Percentiles rank a stretch among this genome's conserved stretches.
Conservation (phyloP, 2,797 vertebrate species). For the Emys orbicularis region DNA sequence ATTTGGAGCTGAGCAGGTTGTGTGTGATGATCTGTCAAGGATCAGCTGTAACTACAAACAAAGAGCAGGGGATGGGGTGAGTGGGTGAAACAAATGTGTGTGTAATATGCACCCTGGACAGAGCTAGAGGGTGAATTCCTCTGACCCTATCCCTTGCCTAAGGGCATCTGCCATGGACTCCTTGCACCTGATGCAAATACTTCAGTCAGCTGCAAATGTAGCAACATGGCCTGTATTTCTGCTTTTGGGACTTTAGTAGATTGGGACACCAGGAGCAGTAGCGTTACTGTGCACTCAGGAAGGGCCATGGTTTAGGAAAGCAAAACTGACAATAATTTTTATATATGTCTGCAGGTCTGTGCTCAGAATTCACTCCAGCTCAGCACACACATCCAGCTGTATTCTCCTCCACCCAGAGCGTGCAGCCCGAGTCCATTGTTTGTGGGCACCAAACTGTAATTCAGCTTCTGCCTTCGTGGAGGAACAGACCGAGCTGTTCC, state of each 20-base stretch:
- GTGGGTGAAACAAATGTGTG: not conserved
- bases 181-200: not conserved
- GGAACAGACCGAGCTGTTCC: not conserved
- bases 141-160: not conserved
- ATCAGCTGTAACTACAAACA: not conserved
- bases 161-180: not conserved
- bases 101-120: not conserved
- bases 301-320: not conserved
- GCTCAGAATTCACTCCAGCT: not conserved
- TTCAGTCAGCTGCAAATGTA: not conserved
- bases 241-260: not conserved
- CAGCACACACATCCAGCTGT: not conserved
- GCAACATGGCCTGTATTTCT: not conserved
- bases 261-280: not conserved
- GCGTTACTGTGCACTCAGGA: not conserved
- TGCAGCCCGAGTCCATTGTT: not conserved
- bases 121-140: not conserved
- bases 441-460: not conserved
- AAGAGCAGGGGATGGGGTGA: fast-evolving
- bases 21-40: constrained; percentile 7
- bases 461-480: not conserved
- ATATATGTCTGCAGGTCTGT: not conserved
- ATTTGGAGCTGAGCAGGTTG: constrained; percentile 51
- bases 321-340: not conserved
- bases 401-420: not conserved